These are phyloP conservation scores for Sclerurus mexicanus DNA, from an alignment of 2,113 vertebrate species.

Conservation along the genomic window DNA sequence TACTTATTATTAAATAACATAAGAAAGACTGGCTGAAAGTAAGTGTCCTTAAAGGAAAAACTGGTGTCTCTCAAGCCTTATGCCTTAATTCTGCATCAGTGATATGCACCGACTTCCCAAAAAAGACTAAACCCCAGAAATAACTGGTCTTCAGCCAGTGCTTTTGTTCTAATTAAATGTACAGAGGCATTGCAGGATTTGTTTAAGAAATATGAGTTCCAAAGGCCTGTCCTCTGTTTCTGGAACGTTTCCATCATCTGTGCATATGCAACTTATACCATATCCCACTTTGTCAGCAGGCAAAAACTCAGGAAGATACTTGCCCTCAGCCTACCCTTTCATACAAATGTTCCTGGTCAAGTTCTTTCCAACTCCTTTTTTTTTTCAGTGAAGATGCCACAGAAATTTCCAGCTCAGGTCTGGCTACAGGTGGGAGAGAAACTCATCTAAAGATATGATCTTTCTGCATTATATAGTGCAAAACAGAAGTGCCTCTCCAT, in stretches of 20 bases:
- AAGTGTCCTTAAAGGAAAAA: not conserved
- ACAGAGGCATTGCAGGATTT: not conserved
- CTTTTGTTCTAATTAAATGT: not conserved
- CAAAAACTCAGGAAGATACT: not conserved
- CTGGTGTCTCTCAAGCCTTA: not conserved
- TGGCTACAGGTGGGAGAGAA: not conserved
- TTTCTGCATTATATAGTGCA: not conserved
- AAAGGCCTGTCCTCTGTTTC: not conserved
- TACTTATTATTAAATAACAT: not conserved
- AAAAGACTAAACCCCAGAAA: not conserved
- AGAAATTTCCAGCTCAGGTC: not conserved
- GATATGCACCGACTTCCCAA: not conserved
- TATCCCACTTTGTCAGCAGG: not conserved
- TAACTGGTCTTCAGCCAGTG: not conserved
- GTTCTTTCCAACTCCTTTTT: not conserved
- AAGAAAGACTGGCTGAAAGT: not conserved
- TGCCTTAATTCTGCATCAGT: not conserved
- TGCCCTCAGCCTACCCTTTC: rapidly evolving
- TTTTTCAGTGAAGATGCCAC: not conserved
- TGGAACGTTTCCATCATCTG: not conserved
- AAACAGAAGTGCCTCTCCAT: not conserved
- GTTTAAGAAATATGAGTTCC: not conserved
- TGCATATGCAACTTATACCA: not conserved
- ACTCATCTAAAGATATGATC: not conserved
- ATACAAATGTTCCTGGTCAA: not conserved